Conservation (phyloP, 2,797 vertebrate species). For the Remorina albescens region DNA sequence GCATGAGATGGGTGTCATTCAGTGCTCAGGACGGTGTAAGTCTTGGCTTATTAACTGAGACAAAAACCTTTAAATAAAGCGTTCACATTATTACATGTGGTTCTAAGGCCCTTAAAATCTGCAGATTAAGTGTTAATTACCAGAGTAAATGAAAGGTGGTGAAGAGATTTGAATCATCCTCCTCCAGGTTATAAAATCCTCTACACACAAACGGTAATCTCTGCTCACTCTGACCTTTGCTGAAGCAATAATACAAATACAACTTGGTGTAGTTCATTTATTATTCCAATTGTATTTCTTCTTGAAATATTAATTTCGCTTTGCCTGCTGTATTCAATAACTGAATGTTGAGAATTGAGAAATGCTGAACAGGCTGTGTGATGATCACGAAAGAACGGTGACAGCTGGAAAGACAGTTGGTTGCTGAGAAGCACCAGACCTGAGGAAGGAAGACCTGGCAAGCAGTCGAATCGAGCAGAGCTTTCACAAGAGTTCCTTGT, state of each 20-base stretch:
- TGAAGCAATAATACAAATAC: not conserved
- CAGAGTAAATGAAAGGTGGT: slow-evolving; percentile 50
- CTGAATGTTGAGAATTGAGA: not conserved
- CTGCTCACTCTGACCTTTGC: slow-evolving; percentile 4
- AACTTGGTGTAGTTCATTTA: not conserved
- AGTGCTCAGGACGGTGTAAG: no score
- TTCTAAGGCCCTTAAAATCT: slow-evolving; percentile 29
- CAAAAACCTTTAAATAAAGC: slow-evolving; percentile 30
- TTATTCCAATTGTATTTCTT: not conserved
- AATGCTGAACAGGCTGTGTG: slow-evolving; percentile 20
- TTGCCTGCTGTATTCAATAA: slow-evolving; percentile 3
- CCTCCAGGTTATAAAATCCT: slow-evolving; percentile 34
- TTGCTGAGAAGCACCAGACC: slow-evolving; percentile 26
- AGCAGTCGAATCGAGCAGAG: not conserved
- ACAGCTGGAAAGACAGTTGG: slow-evolving; percentile 56
- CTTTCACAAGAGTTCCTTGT: slow-evolving; percentile 10
- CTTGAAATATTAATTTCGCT: not conserved
- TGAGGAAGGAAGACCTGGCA: slow-evolving; percentile 44
- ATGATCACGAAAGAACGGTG: slow-evolving; percentile 24
- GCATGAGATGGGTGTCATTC: no score
- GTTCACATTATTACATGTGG: slow-evolving; percentile 29
- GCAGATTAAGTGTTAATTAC: slow-evolving; percentile 62
- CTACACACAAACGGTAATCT: not conserved
- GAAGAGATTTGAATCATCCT: slow-evolving; percentile 49
- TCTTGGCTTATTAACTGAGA: slow-evolving; percentile 14